Evolutionary conservation across 2,113 vertebrate species (phyloP).

Genomic region (Prochilodus magdalenae): DNA sequence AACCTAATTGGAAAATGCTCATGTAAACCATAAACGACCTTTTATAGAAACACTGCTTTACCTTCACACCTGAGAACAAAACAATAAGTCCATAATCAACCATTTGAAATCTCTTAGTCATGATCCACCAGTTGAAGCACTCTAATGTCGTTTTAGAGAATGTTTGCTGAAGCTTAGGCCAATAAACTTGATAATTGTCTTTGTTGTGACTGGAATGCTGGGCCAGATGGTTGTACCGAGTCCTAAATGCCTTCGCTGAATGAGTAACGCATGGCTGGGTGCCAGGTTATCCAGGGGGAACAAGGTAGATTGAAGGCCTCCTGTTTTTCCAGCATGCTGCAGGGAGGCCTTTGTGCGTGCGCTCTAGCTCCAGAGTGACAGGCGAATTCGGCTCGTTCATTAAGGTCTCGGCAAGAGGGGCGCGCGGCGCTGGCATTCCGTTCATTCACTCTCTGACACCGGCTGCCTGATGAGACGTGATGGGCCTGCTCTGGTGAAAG

Average conservation of each 20-base stretch:
- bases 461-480: constrained; percentile 65
- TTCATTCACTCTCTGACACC: constrained; percentile 60
- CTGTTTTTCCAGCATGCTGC: constrained; percentile 61
- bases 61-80: neutral
- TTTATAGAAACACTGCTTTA: neutral
- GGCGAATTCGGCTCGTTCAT: constrained; percentile 69
- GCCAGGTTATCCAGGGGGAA: constrained; percentile 75
- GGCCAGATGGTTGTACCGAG: constrained; percentile 74
- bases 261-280: constrained; percentile 74
- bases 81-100: neutral
- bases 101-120: neutral
- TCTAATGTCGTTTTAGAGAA: constrained; percentile 5
- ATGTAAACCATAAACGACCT: neutral
- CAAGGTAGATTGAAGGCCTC: constrained; percentile 72
- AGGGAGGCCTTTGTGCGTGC: constrained; percentile 61
- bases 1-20: neutral
- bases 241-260: constrained; percentile 72
- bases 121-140: neutral
- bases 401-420: constrained; percentile 66
- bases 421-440: constrained; percentile 66
- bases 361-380: constrained; percentile 64
- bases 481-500: constrained; percentile 67
- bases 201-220: constrained; percentile 42
- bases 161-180: constrained; percentile 21
- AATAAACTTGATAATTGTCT: constrained; percentile 28